A percentile compares a stretch with the other conserved stretches of the same genome.
Evolutionary conservation across 2,888 invertebrate genomes (phyloP).

Genomic region (Pecten maximus): DNA sequence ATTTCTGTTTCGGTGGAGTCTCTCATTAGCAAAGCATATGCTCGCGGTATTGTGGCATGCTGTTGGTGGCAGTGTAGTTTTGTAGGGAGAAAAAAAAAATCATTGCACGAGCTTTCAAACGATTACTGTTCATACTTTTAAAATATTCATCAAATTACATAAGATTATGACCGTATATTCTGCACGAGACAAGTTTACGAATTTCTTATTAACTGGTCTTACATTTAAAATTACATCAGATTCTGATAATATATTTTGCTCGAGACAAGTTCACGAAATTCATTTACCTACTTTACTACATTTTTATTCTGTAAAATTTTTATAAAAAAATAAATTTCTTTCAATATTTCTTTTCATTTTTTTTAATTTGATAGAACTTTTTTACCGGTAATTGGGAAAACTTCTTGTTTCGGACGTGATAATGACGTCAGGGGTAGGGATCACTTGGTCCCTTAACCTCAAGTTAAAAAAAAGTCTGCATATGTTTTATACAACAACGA

Average conservation of each 20-base stretch:
- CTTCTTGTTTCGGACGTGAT: neutral
- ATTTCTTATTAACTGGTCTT: neutral
- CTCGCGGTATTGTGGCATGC: slow-evolving; percentile 25
- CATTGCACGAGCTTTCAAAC: neutral
- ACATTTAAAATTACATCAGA: neutral
- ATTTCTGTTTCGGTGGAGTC: slow-evolving; percentile 29
- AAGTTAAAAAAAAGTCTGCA: neutral
- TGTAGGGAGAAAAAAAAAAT: neutral
- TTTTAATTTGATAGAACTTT: too few species aligned
- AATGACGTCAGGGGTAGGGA: neutral
- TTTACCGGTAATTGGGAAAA: too few species aligned
- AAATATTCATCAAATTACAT: neutral
- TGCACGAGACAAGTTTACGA: neutral
- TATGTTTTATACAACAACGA: neutral
- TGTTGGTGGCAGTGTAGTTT: neutral
- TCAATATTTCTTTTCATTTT: too few species aligned
- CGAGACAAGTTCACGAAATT: neutral
- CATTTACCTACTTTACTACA: neutral
- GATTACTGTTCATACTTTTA: neutral
- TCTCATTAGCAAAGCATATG: slow-evolving; percentile 33
- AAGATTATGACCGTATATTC: neutral
- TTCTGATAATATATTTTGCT: neutral
- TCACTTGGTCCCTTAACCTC: neutral
- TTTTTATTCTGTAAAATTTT: neutral
- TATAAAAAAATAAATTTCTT: neutral